A percentile compares a stretch with the other conserved stretches of the same genome.
Conservation (phyloP, 2,888 invertebrate genomes). For the Tenthredo mesomela region DNA sequence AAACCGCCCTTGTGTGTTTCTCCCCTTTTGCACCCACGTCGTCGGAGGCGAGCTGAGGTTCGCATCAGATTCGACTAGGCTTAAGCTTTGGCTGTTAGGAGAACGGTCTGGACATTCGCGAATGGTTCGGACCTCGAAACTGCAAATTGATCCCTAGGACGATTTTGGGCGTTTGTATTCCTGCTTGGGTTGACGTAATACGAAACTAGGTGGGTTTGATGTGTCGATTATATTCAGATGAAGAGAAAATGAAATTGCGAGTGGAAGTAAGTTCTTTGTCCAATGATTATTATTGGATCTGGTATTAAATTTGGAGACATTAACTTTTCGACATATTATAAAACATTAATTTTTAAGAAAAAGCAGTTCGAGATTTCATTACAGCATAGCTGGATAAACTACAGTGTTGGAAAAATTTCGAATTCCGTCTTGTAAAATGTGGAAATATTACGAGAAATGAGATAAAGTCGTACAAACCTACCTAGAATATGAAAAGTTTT, state of each 20-base stretch:
- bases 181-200: background rate
- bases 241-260: too few species aligned
- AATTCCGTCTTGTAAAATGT: background rate
- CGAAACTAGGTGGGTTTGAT: background rate
- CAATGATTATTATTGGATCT: too few species aligned
- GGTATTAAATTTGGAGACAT: too few species aligned
- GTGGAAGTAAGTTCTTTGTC: too few species aligned
- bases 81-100: constrained; percentile 13
- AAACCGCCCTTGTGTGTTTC: background rate
- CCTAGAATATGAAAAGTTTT: background rate
- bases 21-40: background rate
- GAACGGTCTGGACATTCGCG: background rate
- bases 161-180: background rate
- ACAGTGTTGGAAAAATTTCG: too few species aligned
- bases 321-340: too few species aligned
- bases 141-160: constrained; percentile 22
- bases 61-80: background rate
- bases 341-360: too few species aligned
- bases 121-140: background rate
- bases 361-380: too few species aligned
- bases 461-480: background rate
- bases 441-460: background rate
- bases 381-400: too few species aligned
- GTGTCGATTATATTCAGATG: background rate
- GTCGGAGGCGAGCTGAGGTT: background rate